These are phyloP conservation scores for Strigamia crassipes DNA, from an alignment of 2,888 invertebrate genomes.

Conservation along the genomic window DNA sequence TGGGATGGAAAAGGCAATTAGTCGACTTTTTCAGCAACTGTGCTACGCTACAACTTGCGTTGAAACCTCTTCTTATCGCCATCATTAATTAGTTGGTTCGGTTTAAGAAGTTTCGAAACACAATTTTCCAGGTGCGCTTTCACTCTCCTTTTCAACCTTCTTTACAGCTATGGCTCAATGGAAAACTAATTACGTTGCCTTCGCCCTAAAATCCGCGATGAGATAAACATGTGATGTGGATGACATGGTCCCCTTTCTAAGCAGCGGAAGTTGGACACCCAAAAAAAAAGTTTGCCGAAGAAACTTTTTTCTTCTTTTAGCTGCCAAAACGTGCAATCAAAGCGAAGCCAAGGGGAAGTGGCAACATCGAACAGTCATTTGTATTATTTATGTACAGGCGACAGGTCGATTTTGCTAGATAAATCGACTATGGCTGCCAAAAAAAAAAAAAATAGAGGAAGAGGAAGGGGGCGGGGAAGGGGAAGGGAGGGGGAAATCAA, in stretches of 20 bases:
- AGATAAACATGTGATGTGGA: constrained; percentile 12
- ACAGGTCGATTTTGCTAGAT: constrained; percentile 27
- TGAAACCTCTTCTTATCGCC: constrained; percentile 11
- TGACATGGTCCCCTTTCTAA: constrained; percentile 3
- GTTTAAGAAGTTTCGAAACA: not conserved
- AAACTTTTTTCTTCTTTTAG: not conserved
- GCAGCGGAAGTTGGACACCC: not conserved
- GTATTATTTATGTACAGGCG: constrained; percentile 35
- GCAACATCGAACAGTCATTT: constrained; percentile 40
- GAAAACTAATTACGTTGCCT: constrained; percentile 29
- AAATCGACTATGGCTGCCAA: constrained; percentile 30
- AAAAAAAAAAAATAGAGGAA: no score
- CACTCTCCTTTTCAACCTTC: not conserved
- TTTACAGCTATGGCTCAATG: not conserved
- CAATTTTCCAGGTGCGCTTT: not conserved
- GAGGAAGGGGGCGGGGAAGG: not conserved
- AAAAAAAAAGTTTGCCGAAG: not conserved
- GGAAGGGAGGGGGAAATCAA: not conserved
- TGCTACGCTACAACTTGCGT: not conserved
- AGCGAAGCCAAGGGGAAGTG: constrained; percentile 17
- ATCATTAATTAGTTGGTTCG: constrained; percentile 2
- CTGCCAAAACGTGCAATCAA: not conserved
- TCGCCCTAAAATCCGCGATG: not conserved
- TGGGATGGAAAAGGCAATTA: not conserved
- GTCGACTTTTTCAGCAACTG: not conserved